Conservation (phyloP, 2,797 vertebrate species). For the Mareca penelope region DNA sequence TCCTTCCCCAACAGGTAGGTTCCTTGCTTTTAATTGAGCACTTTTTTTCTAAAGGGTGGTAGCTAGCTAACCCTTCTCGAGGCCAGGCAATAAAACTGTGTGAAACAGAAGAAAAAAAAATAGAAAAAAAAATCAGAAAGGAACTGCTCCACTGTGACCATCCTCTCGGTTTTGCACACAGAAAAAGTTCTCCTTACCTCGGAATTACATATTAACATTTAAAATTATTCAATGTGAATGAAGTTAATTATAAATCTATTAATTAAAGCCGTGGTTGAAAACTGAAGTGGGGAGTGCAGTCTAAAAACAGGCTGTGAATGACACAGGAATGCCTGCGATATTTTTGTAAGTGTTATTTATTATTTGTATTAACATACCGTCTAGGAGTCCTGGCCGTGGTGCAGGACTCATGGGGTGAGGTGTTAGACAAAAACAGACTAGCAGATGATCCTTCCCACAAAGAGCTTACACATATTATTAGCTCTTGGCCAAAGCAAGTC, state of each 20-base stretch:
- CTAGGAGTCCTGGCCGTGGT: slow-evolving; percentile 37
- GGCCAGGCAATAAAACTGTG: neutral
- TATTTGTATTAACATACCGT: slow-evolving; percentile 60
- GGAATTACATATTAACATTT: neutral
- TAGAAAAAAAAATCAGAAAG: neutral
- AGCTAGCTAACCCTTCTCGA: slow-evolving; percentile 32
- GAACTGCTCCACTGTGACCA: neutral
- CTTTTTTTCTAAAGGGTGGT: slow-evolving; percentile 9
- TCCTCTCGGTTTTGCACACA: neutral
- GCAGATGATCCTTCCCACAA: slow-evolving; percentile 46
- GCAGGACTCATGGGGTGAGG: slow-evolving; percentile 44
- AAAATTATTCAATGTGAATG: neutral
- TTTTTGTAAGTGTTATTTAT: slow-evolving; percentile 69
- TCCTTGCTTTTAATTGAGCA: slow-evolving; percentile 8
- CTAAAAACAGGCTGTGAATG: slow-evolving; percentile 46
- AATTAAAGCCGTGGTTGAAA: neutral
- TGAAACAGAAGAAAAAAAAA: neutral
- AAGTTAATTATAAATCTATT: neutral
- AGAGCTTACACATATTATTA: slow-evolving; percentile 47
- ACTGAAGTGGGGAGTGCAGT: neutral
- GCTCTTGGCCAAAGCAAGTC: slow-evolving; percentile 35
- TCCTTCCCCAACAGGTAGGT: neutral
- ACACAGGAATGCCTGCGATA: slow-evolving; percentile 50
- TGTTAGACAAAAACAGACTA: slow-evolving; percentile 64
- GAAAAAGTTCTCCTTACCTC: neutral